Base-by-base conservation (phyloP, 2,113 vertebrate genomes). In the Rhabdornis inornatus region DNA sequence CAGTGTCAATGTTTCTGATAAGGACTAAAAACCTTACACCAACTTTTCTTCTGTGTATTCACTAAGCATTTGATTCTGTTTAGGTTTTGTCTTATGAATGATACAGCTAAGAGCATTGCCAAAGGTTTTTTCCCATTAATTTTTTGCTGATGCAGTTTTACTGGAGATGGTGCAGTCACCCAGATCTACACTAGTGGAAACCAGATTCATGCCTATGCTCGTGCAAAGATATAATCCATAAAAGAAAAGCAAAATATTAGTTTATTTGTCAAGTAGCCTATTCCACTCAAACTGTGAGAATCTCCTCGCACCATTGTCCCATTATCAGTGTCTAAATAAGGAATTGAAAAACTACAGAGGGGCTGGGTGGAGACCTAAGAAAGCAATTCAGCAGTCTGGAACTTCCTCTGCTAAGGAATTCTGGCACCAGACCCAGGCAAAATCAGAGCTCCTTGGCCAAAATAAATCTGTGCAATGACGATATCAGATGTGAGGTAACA, bases 401-500 rank as follows among this genome's bases (percentile, higher is more conserved):
- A 95, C 96, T 98, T 97, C 94, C 97, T 98, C 92, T 96, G 61
- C 91, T 98, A 86, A 96, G 95, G 92, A 92, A 64, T 91, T 97
- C 96, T 97, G 96, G 96, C 98, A 97, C 56, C 88, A 88, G 91
- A 76, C 78, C 56, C 60, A 94, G 95, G 91, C 83, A 75, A 89
- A 97, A 95, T 83, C 90, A 92, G 81, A 92, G 83, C 50, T 65
- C 75, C 60, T 83, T 65, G 71, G 96, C 97, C 97, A 98, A 98
- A 96, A 96, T 96, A 98, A 98, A 98, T 95, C 68, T 13, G 7
- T 87, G 79, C 92, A 89, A 88, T 96, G 95, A 97, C 3, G 83
- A 53, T 97, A 95, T 98, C 96, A 97, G 96, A 96, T 97, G 92
- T 97, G 94, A 98, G 88, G 95, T 93, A 96, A 97, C 70, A 87